Evolutionary conservation across 1,140 invertebrate genomes (phyloP).

Genomic region (Drosophila fuyamai): DNA sequence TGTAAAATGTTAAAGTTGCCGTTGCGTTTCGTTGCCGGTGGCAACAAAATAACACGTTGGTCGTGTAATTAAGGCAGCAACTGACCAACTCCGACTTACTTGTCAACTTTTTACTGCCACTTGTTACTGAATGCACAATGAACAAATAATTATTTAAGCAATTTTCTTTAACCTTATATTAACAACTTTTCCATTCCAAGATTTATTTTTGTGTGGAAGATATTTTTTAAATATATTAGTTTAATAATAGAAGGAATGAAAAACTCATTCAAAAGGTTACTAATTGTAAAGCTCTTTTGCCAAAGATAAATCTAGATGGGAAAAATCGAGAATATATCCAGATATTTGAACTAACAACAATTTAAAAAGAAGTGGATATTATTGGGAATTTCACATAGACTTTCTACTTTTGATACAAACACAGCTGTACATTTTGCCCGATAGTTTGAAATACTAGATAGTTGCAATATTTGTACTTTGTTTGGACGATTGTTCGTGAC

Average conservation of each 20-base stretch:
- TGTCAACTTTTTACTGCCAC: slow-evolving; percentile 21
- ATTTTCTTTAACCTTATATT: too few relatives aligned
- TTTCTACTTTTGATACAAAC: background rate
- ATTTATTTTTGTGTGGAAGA: too few relatives aligned
- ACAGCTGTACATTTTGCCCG: background rate
- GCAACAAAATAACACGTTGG: slow-evolving; percentile 49
- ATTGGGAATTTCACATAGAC: background rate
- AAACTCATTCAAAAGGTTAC: too few relatives aligned
- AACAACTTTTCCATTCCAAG: too few relatives aligned
- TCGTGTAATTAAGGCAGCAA: slow-evolving; percentile 56
- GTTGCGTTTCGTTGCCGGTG: slow-evolving; percentile 24
- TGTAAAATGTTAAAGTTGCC: slow-evolving; percentile 9
- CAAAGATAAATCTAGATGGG: too few relatives aligned
- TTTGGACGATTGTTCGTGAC: background rate
- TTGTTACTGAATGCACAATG: background rate
- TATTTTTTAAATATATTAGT: too few relatives aligned
- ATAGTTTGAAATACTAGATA: background rate
- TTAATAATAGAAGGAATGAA: too few relatives aligned
- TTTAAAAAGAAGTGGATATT: too few relatives aligned
- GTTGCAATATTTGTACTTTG: background rate
- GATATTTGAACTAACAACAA: too few relatives aligned
- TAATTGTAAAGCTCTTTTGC: too few relatives aligned
- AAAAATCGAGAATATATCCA: too few relatives aligned
- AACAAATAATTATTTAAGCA: background rate
- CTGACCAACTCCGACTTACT: slow-evolving; percentile 14